Evolutionary conservation across 2,888 invertebrate genomes (phyloP), one percentile per base, ranked within the genome.

Genomic region (Xylota sylvarum): DNA sequence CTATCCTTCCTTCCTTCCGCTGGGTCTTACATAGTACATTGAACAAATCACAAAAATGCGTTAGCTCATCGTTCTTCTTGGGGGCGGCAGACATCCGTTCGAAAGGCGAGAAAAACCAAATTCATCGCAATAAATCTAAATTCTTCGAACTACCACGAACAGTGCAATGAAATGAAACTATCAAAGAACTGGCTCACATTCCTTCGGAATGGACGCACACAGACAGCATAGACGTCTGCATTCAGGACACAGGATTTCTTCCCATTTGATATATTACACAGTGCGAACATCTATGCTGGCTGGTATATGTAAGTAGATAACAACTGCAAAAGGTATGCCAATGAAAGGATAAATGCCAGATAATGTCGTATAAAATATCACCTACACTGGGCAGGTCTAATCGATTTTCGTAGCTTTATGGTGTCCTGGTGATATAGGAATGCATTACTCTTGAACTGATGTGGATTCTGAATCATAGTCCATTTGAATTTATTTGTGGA

Each of bases 101-200:
- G 67, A 67, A 79, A 56, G 79, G 73, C 80, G 67, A 78, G 77
- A 81, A 76, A 76, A 67, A 40, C 67, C 72, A 14, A 83, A 83
- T 79, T 79, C 62, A 78, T 84, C 35, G 84, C 84, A 69, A 84
- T 84, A 84, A 84, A 84, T 84, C 84, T 84, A 74, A 69, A 74
- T 74, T 84, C 73, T 19, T 50, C 46, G 14, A 80, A 67, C 78
- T 62, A 32, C 19, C 43, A 60, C 62, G n/a, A 78, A 17, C 55
- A 60, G 27, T 67, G 83, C 73, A 73, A 69, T 48, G 60, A 69
- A 73, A 84, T 84, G 73, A 73, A 84, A 79, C 83, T 79, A 79
- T 84, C 72, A 73, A 84, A 73, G 72, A 72, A 73, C 48, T 78
- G 19, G 60, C 67, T 56, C 70, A 65, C 70, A 78, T 70, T 70